Conservation (phyloP, 2,797 vertebrate species). For the Rhynchonycteris naso region DNA sequence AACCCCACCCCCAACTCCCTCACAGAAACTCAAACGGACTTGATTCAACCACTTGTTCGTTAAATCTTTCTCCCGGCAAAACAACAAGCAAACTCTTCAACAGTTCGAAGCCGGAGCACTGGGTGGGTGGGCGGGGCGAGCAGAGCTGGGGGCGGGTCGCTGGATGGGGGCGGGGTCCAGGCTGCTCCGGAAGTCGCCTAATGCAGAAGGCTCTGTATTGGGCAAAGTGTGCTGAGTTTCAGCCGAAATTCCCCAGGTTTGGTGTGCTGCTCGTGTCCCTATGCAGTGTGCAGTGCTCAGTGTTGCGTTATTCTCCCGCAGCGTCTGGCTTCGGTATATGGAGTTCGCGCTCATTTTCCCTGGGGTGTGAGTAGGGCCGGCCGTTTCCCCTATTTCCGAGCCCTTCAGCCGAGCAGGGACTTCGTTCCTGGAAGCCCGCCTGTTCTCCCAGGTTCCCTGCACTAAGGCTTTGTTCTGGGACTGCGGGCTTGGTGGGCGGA, state of each 20-base stretch:
- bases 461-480: neutral
- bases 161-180: neutral
- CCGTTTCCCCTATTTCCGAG: neutral
- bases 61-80: accelerated
- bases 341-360: neutral
- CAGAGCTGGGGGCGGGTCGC: neutral
- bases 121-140: neutral
- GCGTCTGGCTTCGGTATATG: no score
- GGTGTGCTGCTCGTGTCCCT: accelerated
- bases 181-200: neutral
- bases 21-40: neutral
- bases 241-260: accelerated
- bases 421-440: neutral
- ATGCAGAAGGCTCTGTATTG: accelerated
- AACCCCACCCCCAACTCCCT: accelerated
- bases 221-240: accelerated
- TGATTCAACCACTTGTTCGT: accelerated
- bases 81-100: neutral
- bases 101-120: accelerated
- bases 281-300: accelerated
- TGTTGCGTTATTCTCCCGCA: accelerated
- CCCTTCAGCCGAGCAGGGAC: accelerated
- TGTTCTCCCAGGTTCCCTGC: no score
- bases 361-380: neutral
- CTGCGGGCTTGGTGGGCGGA: accelerated